Evolutionary conservation across 2,888 invertebrate genomes (phyloP).

Genomic region (Drosophila diplacantha): DNA sequence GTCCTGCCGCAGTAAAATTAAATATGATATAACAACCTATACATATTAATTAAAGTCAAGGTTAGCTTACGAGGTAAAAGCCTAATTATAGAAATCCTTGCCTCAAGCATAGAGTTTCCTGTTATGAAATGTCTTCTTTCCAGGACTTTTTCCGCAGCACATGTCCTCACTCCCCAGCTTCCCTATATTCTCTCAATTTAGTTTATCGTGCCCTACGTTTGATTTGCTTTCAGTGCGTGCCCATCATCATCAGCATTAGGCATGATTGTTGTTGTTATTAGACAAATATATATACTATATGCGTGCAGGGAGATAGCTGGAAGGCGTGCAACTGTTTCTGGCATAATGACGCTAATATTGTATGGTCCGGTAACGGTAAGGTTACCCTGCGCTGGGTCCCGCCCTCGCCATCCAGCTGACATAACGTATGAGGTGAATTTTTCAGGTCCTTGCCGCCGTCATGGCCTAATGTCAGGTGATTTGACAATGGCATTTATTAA

Average conservation of each 20-base stretch:
- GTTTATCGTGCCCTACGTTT: conserved; percentile 51
- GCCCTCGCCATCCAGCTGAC: conserved; percentile 18
- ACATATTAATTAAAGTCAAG: not conserved
- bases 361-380: conserved; percentile 30
- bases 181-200: conserved; percentile 51
- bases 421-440: conserved; percentile 70
- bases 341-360: conserved; percentile 68
- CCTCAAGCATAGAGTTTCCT: not conserved
- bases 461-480: conserved; percentile 61
- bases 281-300: conserved; percentile 46
- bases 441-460: conserved; percentile 54
- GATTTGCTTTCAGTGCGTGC: conserved; percentile 67
- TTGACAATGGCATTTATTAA: conserved; percentile 71
- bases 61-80: not conserved
- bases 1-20: no score
- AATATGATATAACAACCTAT: no score
- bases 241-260: conserved; percentile 72
- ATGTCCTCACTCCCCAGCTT: not conserved
- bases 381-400: conserved; percentile 21
- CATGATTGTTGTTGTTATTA: conserved; percentile 50
- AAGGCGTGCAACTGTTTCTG: conserved; percentile 48
- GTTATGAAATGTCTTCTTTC: no score
- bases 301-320: conserved; percentile 11
- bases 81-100: not conserved
- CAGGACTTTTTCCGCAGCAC: conserved; percentile 1